Base-by-base conservation (phyloP, 2,888 invertebrate species). In the Heterodera filipjevi region DNA sequence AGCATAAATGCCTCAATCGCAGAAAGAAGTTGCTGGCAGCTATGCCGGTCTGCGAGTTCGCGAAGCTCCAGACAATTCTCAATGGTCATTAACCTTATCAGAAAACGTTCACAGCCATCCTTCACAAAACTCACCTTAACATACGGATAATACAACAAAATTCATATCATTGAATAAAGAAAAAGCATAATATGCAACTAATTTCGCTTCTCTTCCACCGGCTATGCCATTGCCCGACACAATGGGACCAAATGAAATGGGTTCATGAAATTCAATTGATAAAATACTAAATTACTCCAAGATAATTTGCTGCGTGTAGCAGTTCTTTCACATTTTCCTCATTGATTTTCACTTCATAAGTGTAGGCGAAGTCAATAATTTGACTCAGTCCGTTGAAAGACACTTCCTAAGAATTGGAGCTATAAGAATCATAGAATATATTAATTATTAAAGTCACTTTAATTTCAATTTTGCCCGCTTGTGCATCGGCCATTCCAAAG, bases 41-140 rank as follows among this genome's bases (percentile, higher is more conserved):
- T 86, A 83, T 91, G 90, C 78, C 89, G 89, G 81, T 90, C 90
- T 16, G 91, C 91, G 83, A 91, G 90, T 49, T 89, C 89, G 68
- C 90, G 88, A 12, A 91, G 88, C 59, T 89, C 89, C 71, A 91
- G 87, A 84, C 91, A 91, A 83, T 91, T 91, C 27, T 86, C 86
- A 6, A 82, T 89, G 85, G 86, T 86, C 68, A 91, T 87, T 79
- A 90, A 90, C 12, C 87, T 86, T 73, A 90, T 89, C 89, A 91
- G 90, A 84, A 91, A 91, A 59, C 89, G 88, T 81, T 90, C 90
- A 80, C 91, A 91, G 10, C 86, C 90, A 46, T 87, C 84, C 22
- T 90, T 90, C 8, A 91, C 90, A 33, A 87, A 84, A 79, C 91
- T 91, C 70, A 91, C 89, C 86, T 90, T 90, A 70, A 22, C n/a